Base-by-base conservation (phyloP, 2,113 vertebrate species). In the Scortum barcoo region DNA sequence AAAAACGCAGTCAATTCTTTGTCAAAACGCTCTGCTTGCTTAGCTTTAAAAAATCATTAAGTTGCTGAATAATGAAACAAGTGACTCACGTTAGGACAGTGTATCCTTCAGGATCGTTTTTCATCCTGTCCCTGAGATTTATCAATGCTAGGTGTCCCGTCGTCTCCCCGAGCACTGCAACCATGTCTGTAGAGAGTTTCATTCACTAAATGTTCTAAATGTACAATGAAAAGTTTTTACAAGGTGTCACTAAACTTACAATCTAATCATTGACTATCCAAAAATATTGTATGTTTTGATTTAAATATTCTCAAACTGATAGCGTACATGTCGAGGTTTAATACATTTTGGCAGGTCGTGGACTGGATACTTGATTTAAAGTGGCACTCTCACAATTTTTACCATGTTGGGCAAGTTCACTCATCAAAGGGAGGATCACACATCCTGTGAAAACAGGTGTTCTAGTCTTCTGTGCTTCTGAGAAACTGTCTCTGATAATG, bases 121-220 rank as follows among this genome's bases (percentile, higher is more conserved):
- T 97, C 97, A 99, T 99, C 91, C 87, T 93, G 85, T 98, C 94
- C 46, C 96, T 93, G 85, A 99, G 95, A 17, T 89, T 95, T 42
- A 92, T 85, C 74, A 99, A 91, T 5, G 96, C 96, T 7, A 86
- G 74, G 57, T 89, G 88, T 44, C 98, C 97, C 0, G 98, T 99
- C 3, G 98, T 97, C 89, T 99, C 98, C 5, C 97, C 98, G 0
- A 99, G 96, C 33, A 99, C 98, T 0, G 98, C 98, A 3, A 99
- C 97, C 98, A 99, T 99, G 91, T 99, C 98, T 99, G 93, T 72
- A 56, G 11, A 16, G 19, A 53, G 19, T 30, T 61, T 71, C 17
- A 60, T 26, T 6, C 3, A 50, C 46, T 26, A 72, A 30, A 58
- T 38, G 3, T 30, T 38, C 61, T 17, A 61, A 30, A 73, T 33